Base-by-base conservation (phyloP, 2,888 invertebrate species). In the Apoda limacodes region DNA sequence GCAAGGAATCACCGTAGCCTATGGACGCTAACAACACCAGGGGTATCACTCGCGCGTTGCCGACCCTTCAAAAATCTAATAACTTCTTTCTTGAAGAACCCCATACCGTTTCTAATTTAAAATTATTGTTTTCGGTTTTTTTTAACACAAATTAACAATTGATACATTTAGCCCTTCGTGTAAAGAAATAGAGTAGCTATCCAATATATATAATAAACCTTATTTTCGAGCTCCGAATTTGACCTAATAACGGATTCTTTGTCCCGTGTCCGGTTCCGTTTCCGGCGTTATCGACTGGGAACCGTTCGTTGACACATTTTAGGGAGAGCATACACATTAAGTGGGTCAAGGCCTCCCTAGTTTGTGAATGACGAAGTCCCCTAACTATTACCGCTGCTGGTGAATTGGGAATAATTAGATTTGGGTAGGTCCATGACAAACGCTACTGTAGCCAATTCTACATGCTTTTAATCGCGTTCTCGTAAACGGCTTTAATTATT, bases 281-380 rank as follows among this genome's bases (percentile, higher is more conserved):
- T 71, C 71, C 74, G 72, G 52, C 48, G 56, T 61, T 65, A 69
- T 66, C 67, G 61, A 52, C 44, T 67, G 69, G 65, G 68, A 65
- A 69, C 58, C 51, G 53, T 53, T 54, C 52, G 50, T 50, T 43
- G 45, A 43, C 59, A 49, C 43, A 49, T 61, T 65, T 17, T 64
- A 53, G 68, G 61, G 62, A 62, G 60, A 56, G 60, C 61, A 60
- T 64, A 60, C 54, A 52, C 41, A 56, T 58, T 61, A 58, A 70
- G 53, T 72, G 42, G 74, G 75, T 70, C 76, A 76, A 76, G 76
- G 76, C 55, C 60, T 51, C 45, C 34, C 42, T 51, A 49, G 46
- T 55, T 17, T 55, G 48, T 64, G 59, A 64, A 64, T 63, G 59
- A 17, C 17, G 17, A 17, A n/a, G 17, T 17, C 17, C 5, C 17